phyloP scores from a whole-genome alignment of 2,888 invertebrate genomes.

The Nemoura dubitans region DNA sequence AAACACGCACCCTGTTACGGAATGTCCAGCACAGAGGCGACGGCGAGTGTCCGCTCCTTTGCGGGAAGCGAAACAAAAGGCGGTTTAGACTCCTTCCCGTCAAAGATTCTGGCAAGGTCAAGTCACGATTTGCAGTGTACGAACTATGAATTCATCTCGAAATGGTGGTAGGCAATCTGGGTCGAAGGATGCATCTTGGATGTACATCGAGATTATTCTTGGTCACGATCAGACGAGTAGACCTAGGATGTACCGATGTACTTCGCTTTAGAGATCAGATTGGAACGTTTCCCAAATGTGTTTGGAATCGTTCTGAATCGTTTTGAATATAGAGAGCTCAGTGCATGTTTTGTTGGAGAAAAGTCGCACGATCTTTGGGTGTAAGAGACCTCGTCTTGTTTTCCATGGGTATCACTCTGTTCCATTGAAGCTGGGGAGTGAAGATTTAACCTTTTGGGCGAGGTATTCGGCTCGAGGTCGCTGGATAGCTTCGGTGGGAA shows the following conservation, averaged over 20 bases:
- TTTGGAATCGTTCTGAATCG: too few relatives aligned
- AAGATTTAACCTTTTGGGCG: not conserved
- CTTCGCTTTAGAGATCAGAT: not conserved
- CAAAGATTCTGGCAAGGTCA: too few relatives aligned
- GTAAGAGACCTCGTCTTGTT: not conserved
- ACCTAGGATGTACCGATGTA: too few relatives aligned
- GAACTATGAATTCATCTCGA: not conserved
- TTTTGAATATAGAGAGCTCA: too few relatives aligned
- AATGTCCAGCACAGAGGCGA: too few relatives aligned
- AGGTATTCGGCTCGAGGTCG: not conserved
- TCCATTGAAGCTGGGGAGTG: not conserved
- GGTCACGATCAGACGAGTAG: not conserved
- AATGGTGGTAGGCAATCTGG: not conserved
- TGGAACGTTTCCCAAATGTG: not conserved
- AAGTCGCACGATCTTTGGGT: not conserved
- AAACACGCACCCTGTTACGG: too few relatives aligned
- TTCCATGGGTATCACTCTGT: not conserved
- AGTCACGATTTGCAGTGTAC: not conserved
- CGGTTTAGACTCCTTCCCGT: too few relatives aligned
- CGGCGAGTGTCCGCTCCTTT: too few relatives aligned
- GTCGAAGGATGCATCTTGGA: not conserved
- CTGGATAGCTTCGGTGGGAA: too few relatives aligned
- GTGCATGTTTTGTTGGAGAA: too few relatives aligned
- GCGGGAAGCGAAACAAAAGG: too few relatives aligned
- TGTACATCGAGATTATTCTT: not conserved